A percentile compares a stretch with the other conserved stretches of the same genome.
These are phyloP conservation scores for Melanchra persicariae DNA, from an alignment of 2,888 invertebrate species.

Conservation along the genomic window DNA sequence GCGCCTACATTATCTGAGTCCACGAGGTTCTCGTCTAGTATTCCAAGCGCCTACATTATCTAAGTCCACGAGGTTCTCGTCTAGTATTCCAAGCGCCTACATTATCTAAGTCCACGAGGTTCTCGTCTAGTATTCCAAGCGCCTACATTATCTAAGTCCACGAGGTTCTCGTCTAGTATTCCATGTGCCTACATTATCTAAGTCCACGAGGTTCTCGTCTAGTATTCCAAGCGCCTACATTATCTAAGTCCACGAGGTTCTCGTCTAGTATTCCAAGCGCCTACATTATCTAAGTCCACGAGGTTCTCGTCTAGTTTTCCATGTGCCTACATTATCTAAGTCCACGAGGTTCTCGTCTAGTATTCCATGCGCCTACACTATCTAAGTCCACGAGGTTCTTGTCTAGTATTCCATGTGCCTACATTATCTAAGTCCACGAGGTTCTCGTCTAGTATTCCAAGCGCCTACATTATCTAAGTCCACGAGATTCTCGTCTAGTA, in stretches of 20 bases:
- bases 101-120: slow-evolving; percentile 20
- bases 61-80: neutral
- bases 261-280: neutral
- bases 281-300: slow-evolving; percentile 21
- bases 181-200: slow-evolving; percentile 18
- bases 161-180: neutral
- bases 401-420: neutral
- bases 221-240: slow-evolving; percentile 1
- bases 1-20: slow-evolving; percentile 23
- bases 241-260: slow-evolving; percentile 18
- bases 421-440: slow-evolving; percentile 21
- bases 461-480: slow-evolving; percentile 23
- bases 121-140: neutral
- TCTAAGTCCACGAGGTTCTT: slow-evolving; percentile 7
- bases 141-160: slow-evolving; percentile 24
- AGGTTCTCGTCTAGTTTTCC: neutral
- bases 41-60: slow-evolving; percentile 18
- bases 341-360: neutral
- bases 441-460: neutral
- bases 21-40: neutral
- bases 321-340: slow-evolving; percentile 21
- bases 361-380: slow-evolving; percentile 7
- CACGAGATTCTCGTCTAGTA: neutral
- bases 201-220: neutral
- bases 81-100: neutral